Base-by-base conservation (phyloP, 2,888 invertebrate genomes). In the Elegia similella region DNA sequence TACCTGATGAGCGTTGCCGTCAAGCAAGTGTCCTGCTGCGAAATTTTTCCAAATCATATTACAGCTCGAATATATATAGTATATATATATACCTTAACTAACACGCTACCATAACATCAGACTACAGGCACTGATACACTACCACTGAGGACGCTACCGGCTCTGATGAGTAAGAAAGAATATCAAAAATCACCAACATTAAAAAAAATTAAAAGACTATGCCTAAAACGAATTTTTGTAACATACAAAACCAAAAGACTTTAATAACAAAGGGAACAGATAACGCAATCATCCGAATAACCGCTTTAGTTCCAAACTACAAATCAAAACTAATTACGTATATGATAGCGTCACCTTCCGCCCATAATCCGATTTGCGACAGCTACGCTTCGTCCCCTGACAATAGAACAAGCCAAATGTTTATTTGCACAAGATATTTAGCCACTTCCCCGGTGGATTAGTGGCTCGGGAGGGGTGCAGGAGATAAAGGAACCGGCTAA, bases 391-490 rank as follows among this genome's bases (percentile, higher is more conserved):
- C 80, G 75, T 81, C 84, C 85, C 85, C 72, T 76, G 77, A 85
- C 87, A 88, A 88, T 86, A 77, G 79, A 75, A 80, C 79, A 78
- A 80, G 79, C 84, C 74, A 70, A 85, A 88, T 89, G 88, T 91
- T 90, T 91, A 88, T 91, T 91, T 91, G 89, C 86, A 88, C 90
- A 91, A 91, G 88, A 88, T 89, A 88, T 90, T 90, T 89, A 89
- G 88, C 84, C 88, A 88, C 89, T 88, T 89, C 88, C 89, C 89
- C 80, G 82, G 70, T 84, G 84, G 88, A 88, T 91, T 87, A 88
- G 83, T 78, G 80, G 78, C 74, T 77, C 84, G 82, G 77, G 79
- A 81, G 85, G 87, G 86, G 83, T 63, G 71, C 71, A 71, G 73
- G 72, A 85, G 87, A 88, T 86, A 87, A 80, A 83, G 78, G 74